phyloP scores from a whole-genome alignment of 2,113 vertebrate species.

The Plecotus auritus region DNA sequence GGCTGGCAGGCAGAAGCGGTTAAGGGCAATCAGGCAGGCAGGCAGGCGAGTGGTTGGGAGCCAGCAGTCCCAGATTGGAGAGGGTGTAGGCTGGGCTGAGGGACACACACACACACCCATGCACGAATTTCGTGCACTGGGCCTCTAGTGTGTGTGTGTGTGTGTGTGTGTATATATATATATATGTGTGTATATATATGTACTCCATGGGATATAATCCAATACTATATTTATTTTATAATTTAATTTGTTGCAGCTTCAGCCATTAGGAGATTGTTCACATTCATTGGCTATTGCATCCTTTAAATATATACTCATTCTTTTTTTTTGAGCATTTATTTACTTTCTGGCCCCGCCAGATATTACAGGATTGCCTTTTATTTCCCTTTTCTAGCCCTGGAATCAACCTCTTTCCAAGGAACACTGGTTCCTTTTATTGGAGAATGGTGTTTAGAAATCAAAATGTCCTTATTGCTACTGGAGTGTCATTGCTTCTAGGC shows the following conservation, averaged over 20 bases:
- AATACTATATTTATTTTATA: slow-evolving; percentile 17
- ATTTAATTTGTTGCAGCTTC: not conserved
- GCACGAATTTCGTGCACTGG: no score
- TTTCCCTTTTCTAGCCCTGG: not conserved
- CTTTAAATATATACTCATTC: not conserved
- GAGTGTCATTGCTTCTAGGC: not conserved
- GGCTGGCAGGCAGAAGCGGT: no score
- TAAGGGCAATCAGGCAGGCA: no score
- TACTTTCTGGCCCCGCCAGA: not conserved
- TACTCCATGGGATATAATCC: not conserved
- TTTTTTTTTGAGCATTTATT: not conserved
- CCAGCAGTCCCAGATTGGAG: no score
- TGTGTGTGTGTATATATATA: no score
- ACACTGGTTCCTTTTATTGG: not conserved
- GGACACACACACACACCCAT: no score
- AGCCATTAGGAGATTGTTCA: not conserved
- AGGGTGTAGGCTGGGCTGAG: no score
- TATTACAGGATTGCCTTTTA: not conserved
- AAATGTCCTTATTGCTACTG: not conserved
- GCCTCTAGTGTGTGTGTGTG: no score
- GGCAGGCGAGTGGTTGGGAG: no score
- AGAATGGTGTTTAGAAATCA: not conserved
- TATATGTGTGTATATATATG: not conserved
- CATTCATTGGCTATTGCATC: not conserved
- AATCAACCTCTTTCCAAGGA: not conserved